phyloP scores from a whole-genome alignment of 2,113 vertebrate species.

The Abramis brama region DNA sequence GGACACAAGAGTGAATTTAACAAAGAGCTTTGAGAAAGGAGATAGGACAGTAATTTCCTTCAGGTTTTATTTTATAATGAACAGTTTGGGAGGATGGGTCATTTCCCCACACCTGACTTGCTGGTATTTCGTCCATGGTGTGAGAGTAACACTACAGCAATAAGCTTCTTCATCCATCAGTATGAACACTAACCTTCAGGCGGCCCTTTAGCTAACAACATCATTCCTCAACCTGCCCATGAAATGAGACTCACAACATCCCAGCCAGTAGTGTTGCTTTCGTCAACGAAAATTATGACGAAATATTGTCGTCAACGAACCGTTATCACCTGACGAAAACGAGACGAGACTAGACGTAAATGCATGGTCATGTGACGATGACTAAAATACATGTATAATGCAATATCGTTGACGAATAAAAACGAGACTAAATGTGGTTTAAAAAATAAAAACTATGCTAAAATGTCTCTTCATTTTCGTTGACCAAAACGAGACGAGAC shows the following conservation, averaged over 20 bases:
- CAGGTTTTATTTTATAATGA: constrained; percentile 18
- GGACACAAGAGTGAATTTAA: constrained; percentile 1
- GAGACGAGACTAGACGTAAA: too few relatives aligned
- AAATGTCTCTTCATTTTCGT: too few relatives aligned
- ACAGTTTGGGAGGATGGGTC: background rate
- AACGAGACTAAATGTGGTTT: too few relatives aligned
- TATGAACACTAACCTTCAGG: constrained; percentile 35
- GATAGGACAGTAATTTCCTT: constrained; percentile 33
- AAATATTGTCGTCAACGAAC: too few relatives aligned
- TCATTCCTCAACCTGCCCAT: constrained; percentile 34
- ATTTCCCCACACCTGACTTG: constrained; percentile 3
- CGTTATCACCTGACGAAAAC: too few relatives aligned
- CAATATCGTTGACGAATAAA: too few relatives aligned
- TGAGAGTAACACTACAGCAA: background rate
- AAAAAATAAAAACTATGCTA: too few relatives aligned
- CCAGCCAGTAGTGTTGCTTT: too few relatives aligned
- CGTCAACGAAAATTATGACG: too few relatives aligned
- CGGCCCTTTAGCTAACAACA: constrained; percentile 41
- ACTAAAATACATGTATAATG: too few relatives aligned
- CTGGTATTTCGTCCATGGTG: constrained; percentile 19
- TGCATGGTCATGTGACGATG: too few relatives aligned
- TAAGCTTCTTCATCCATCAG: constrained; percentile 30
- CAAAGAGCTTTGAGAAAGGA: constrained; percentile 10
- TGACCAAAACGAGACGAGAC: too few relatives aligned
- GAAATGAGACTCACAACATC: constrained; percentile 39